Percentiles rank a stretch among this genome's conserved stretches.
Conservation (phyloP, 2,888 invertebrate genomes). For the Scrobipalpa costella region DNA sequence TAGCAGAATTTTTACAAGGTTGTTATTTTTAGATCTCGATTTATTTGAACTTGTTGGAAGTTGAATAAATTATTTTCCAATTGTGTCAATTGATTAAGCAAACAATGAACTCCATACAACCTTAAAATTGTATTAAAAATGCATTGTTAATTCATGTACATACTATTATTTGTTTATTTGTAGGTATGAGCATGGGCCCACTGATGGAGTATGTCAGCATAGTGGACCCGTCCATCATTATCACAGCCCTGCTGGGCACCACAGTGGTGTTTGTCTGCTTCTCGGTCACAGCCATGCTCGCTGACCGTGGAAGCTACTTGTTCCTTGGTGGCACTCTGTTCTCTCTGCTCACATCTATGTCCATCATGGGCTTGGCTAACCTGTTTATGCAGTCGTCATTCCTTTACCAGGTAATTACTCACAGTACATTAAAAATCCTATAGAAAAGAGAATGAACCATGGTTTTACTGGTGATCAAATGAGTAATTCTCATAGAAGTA, state of each 20-base stretch:
- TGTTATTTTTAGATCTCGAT: too few relatives aligned
- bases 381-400: conserved; percentile 92
- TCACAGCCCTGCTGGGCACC: conserved; percentile 93
- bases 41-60: too few relatives aligned
- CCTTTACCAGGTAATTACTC: conserved; percentile 85
- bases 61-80: too few relatives aligned
- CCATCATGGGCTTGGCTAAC: conserved; percentile 89
- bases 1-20: too few relatives aligned
- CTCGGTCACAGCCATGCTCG: conserved; percentile 92
- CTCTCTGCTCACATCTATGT: conserved; percentile 89
- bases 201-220: conserved; percentile 89
- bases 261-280: conserved; percentile 95
- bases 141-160: too few relatives aligned
- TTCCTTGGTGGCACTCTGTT: conserved; percentile 94
- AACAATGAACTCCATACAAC: too few relatives aligned
- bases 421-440: not conserved
- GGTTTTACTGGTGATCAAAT: too few relatives aligned
- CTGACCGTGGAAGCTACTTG: conserved; percentile 92
- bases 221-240: conserved; percentile 92
- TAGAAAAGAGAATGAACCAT: not conserved
- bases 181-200: conserved; percentile 94
- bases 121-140: too few relatives aligned
- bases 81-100: too few relatives aligned
- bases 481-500: too few relatives aligned
- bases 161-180: conserved; percentile 39